A percentile compares a stretch with the other conserved stretches of the same genome.
Evolutionary conservation across 2,113 vertebrate species (phyloP).

Genomic region (Mirounga angustirostris): DNA sequence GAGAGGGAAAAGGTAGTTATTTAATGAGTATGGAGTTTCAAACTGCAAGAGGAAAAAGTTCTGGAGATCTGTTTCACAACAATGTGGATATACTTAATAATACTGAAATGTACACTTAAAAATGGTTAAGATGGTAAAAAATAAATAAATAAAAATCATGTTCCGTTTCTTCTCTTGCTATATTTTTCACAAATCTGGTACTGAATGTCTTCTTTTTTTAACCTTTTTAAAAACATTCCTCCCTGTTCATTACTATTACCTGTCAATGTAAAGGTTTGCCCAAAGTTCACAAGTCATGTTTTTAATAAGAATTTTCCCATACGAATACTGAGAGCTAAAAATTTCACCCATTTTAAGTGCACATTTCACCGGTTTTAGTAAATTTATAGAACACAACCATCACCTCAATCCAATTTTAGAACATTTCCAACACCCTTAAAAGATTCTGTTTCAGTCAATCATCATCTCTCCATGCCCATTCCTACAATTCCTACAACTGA

Average conservation of each 20-base stretch:
- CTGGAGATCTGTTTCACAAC: neutral
- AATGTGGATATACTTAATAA: neutral
- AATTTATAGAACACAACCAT: neutral
- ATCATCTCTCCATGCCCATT: neutral
- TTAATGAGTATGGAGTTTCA: neutral
- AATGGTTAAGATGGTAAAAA: neutral
- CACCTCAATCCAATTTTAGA: neutral
- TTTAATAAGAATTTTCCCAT: neutral
- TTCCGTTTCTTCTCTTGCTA: neutral
- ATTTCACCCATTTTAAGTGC: neutral
- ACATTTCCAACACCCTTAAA: neutral
- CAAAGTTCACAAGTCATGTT: neutral
- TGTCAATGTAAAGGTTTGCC: neutral
- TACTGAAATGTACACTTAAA: neutral
- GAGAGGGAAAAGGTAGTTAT: neutral
- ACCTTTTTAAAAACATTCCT: neutral
- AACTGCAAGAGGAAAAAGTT: neutral
- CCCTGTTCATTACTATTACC: neutral
- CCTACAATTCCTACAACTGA: neutral
- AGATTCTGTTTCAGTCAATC: neutral
- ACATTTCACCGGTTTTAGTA: neutral
- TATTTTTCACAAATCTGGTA: neutral
- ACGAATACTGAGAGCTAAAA: neutral
- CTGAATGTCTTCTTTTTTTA: neutral
- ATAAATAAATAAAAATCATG: neutral